Conservation (phyloP, 64 coral and sea anemone genomes). For the Trachythela sp. region DNA sequence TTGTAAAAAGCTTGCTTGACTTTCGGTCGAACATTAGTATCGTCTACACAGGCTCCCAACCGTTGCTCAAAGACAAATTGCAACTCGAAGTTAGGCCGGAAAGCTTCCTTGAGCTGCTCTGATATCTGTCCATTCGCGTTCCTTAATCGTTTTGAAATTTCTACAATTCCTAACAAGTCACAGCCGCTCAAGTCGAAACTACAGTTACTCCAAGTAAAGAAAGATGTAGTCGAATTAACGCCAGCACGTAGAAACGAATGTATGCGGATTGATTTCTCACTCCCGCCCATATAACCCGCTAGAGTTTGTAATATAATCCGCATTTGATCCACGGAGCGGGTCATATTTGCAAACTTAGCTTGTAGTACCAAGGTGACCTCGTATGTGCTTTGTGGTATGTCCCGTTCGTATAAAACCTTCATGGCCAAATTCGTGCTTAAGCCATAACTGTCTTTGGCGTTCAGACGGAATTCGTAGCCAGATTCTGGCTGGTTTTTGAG, state of each 20-base stretch:
- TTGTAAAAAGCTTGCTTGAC: neutral
- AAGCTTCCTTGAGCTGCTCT: neutral
- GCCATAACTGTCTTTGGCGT: constrained; percentile 26
- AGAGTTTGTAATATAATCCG: neutral
- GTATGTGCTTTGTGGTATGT: neutral
- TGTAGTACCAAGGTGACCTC: constrained; percentile 32
- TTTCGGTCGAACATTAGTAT: constrained; percentile 7
- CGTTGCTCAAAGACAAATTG: constrained; percentile 11
- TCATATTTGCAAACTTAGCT: neutral
- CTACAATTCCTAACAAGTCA: constrained; percentile 13
- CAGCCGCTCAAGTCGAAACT: neutral
- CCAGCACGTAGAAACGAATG: neutral
- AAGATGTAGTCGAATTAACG: neutral
- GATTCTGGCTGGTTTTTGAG: neutral
- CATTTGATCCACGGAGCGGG: neutral
- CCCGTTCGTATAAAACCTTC: neutral
- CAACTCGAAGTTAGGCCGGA: constrained; percentile 30
- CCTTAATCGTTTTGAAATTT: neutral
- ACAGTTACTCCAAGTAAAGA: neutral
- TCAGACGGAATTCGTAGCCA: constrained; percentile 23
- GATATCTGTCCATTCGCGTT: constrained; percentile 21
- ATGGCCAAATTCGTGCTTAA: neutral
- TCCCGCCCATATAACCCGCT: neutral
- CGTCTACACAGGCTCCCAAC: neutral
- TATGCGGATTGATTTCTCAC: neutral